Conservation (phyloP, 2,888 invertebrate genomes). For the Apantesis nais region DNA sequence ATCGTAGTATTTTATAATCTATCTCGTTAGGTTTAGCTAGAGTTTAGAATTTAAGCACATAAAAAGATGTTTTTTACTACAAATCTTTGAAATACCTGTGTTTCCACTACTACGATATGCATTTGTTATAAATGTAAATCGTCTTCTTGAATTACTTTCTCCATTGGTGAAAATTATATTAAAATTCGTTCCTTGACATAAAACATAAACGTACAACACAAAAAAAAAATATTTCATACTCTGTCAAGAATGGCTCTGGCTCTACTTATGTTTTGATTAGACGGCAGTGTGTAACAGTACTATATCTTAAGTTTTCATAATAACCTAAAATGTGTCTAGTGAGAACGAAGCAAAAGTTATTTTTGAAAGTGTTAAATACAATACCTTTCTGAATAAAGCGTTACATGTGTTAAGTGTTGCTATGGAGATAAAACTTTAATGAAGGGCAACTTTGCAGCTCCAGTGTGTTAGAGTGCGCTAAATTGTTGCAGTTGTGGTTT, state of each 20-base stretch:
- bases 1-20: too few species aligned
- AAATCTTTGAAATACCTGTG: too few species aligned
- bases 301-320: neutral
- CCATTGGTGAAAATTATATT: too few species aligned
- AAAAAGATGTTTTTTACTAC: too few species aligned
- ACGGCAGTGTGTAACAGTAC: neutral
- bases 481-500: conserved; percentile 61
- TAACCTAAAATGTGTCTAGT: conserved; percentile 5
- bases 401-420: conserved; percentile 34
- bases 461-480: conserved; percentile 49
- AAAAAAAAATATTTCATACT: too few species aligned
- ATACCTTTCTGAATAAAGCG: conserved; percentile 44
- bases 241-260: neutral
- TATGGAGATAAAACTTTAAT: conserved; percentile 53
- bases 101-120: too few species aligned
- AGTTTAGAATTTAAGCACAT: too few species aligned
- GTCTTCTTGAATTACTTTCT: too few species aligned
- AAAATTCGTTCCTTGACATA: too few species aligned
- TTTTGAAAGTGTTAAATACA: conserved; percentile 51
- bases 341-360: conserved; percentile 47
- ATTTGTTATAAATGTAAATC: too few species aligned
- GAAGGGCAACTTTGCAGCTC: conserved; percentile 50
- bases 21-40: too few species aligned
- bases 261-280: neutral
- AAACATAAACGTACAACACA: too few species aligned